Conservation (phyloP, 2,797 vertebrate genomes). For the Monodelphis domestica region DNA sequence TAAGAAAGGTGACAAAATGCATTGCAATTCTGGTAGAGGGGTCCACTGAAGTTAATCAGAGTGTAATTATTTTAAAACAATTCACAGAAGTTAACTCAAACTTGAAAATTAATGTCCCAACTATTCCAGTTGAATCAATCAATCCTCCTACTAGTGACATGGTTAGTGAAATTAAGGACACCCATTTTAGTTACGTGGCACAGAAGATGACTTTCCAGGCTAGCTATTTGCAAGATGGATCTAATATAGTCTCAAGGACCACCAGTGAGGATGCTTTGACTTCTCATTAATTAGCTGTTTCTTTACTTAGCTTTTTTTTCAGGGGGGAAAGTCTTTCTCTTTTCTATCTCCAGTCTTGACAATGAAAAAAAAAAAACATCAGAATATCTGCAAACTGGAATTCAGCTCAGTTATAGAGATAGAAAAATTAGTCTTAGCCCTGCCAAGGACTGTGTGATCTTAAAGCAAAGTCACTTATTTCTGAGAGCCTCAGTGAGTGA, state of each 20-base stretch:
- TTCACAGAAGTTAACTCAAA: constrained; percentile 25
- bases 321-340: background rate
- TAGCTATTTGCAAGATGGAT: background rate
- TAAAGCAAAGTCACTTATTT: background rate
- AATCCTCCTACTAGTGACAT: background rate
- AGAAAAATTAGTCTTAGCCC: constrained; percentile 9
- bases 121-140: background rate
- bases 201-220: constrained; percentile 5
- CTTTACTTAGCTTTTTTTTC: background rate
- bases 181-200: background rate
- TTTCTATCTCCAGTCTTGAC: constrained; percentile 26
- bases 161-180: background rate
- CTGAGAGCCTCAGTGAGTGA: background rate
- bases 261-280: constrained; percentile 7
- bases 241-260: background rate
- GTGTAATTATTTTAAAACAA: background rate
- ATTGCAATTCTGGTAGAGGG: background rate
- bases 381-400: constrained; percentile 29
- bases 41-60: constrained; percentile 25
- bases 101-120: background rate
- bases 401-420: constrained; percentile 27
- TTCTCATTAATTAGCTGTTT: background rate
- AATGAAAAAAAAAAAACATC: background rate
- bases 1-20: background rate
- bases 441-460: background rate